Evolutionary conservation across 2,888 invertebrate genomes (phyloP).

Genomic region (Pasiphila rectangulata): DNA sequence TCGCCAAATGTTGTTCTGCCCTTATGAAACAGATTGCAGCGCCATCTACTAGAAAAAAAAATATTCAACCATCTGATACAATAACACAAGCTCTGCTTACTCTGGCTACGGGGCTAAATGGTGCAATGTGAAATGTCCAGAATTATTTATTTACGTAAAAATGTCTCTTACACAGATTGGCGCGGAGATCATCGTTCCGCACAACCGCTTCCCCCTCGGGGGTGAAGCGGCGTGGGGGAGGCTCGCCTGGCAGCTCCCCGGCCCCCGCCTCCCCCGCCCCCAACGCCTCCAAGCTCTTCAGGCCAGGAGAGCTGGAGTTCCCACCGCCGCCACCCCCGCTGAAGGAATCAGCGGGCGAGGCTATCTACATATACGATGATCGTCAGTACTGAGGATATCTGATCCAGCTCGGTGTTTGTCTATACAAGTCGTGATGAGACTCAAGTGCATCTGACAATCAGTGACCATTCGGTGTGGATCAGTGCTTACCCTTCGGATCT

Average conservation of each 20-base stretch:
- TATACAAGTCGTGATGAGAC: slow-evolving; percentile 16
- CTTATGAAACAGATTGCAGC: too few relatives aligned
- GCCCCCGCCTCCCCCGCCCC: slow-evolving; percentile 75
- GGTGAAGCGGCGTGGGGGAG: slow-evolving; percentile 72
- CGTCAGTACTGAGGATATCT: slow-evolving; percentile 61
- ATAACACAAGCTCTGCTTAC: too few relatives aligned
- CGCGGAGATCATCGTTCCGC: slow-evolving; percentile 85
- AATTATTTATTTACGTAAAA: too few relatives aligned
- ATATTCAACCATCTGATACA: too few relatives aligned
- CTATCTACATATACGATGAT: slow-evolving; percentile 80
- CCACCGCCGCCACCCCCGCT: slow-evolving; percentile 70
- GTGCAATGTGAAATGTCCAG: too few relatives aligned
- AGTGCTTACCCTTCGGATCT: too few relatives aligned
- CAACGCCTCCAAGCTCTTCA: slow-evolving; percentile 74
- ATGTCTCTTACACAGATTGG: slow-evolving; percentile 68
- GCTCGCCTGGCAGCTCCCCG: slow-evolving; percentile 58
- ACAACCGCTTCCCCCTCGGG: slow-evolving; percentile 59
- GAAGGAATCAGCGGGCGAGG: slow-evolving; percentile 85
- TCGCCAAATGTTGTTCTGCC: too few relatives aligned
- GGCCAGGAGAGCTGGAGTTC: slow-evolving; percentile 70
- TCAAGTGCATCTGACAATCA: slow-evolving; percentile 55
- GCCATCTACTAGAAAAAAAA: too few relatives aligned
- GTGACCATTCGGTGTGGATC: too few relatives aligned
- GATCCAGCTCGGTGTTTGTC: slow-evolving; percentile 4
- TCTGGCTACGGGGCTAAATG: too few relatives aligned